phyloP scores from a whole-genome alignment of 1,140 invertebrate species.

The Lasioglossum baleicum region DNA sequence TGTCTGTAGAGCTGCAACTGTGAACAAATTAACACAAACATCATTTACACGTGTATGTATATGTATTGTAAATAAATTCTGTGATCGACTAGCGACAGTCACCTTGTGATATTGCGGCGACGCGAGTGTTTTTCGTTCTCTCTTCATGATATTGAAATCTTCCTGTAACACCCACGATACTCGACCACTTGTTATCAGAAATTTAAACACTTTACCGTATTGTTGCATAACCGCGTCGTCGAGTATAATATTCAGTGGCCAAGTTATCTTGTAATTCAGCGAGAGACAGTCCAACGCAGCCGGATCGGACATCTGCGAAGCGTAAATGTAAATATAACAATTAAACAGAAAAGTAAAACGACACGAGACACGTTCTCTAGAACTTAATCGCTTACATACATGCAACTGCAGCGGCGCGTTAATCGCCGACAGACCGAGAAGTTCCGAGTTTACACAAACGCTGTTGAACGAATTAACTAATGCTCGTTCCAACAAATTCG shows the following conservation, averaged over 20 bases:
- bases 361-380: too few species aligned
- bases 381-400: conserved; percentile 64
- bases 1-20: conserved; percentile 84
- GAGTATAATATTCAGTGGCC: conserved; percentile 89
- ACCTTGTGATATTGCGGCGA: conserved; percentile 75
- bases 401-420: conserved; percentile 69
- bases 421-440: conserved; percentile 70
- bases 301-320: conserved; percentile 78
- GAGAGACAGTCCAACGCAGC: conserved; percentile 84
- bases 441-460: conserved; percentile 71
- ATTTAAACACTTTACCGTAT: conserved; percentile 87
- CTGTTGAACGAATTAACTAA: conserved; percentile 74
- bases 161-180: conserved; percentile 86
- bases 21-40: conserved; percentile 21
- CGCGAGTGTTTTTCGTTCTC: conserved; percentile 64
- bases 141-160: conserved; percentile 81
- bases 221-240: conserved; percentile 84
- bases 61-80: too few species aligned
- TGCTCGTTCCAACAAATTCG: conserved; percentile 85
- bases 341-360: neutral
- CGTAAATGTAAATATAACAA: neutral
- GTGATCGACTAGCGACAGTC: neutral
- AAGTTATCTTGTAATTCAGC: conserved; percentile 85
- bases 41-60: too few species aligned
- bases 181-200: conserved; percentile 87